Percentiles rank a stretch among this genome's conserved stretches.
Evolutionary conservation across 2,797 vertebrate genomes (phyloP).

Genomic region (Danio kyathit): DNA sequence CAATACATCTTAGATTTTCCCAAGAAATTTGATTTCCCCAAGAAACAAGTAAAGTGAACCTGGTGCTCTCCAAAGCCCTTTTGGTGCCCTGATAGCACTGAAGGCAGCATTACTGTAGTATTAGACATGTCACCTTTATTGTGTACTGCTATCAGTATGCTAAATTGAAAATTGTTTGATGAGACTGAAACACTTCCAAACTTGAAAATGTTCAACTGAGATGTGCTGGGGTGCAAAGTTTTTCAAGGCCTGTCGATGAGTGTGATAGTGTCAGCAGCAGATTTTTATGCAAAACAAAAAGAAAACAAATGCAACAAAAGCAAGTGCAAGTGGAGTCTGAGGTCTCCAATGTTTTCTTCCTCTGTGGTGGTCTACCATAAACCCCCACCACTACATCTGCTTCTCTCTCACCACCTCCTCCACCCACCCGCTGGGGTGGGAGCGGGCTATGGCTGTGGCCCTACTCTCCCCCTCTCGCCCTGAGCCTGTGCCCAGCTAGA

Average conservation of each 20-base stretch:
- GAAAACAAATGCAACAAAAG: slow-evolving; percentile 16
- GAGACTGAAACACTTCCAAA: not conserved
- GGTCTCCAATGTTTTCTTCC: slow-evolving; percentile 71
- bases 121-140: not conserved
- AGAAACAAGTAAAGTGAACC: not conserved
- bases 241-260: not conserved
- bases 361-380: slow-evolving; percentile 80
- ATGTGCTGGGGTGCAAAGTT: slow-evolving; percentile 27
- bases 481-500: slow-evolving; percentile 86
- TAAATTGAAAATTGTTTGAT: not conserved
- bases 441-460: slow-evolving; percentile 80
- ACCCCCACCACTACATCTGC: slow-evolving; percentile 90
- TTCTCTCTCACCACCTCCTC: slow-evolving; percentile 69
- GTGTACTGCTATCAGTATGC: no score
- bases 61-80: not conserved
- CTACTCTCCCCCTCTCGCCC: slow-evolving; percentile 81
- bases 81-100: not conserved
- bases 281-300: slow-evolving; percentile 39
- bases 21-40: no score
- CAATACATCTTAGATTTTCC: not conserved
- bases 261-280: slow-evolving; percentile 12
- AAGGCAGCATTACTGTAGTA: not conserved
- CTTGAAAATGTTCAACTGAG: not conserved
- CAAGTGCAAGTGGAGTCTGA: slow-evolving; percentile 65
- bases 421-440: slow-evolving; percentile 83